These are phyloP conservation scores for Chiridota heheva DNA, from an alignment of 35 echinoderm and acorn worm genomes.

Conservation along the genomic window DNA sequence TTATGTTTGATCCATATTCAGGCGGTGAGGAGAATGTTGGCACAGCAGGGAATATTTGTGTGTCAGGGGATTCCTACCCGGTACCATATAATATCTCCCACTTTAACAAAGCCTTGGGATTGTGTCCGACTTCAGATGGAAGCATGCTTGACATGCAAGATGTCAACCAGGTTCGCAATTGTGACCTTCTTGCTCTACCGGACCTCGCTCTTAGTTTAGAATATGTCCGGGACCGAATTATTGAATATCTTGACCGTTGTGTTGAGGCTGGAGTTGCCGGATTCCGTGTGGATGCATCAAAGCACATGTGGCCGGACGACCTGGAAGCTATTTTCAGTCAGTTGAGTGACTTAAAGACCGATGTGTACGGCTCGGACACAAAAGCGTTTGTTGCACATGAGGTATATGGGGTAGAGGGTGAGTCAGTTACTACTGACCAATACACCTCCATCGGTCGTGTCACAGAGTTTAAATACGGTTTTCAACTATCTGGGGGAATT, in stretches of 20 bases:
- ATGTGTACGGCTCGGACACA: slow-evolving; percentile 27
- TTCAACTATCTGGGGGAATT: slow-evolving; percentile 6
- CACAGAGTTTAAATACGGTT: slow-evolving; percentile 85
- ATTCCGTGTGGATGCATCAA: slow-evolving; percentile 62
- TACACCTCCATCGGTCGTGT: slow-evolving; percentile 63
- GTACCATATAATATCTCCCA: slow-evolving; percentile 16
- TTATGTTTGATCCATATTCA: slow-evolving; percentile 3
- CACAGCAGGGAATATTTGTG: neutral
- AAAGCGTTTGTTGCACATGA: slow-evolving; percentile 74
- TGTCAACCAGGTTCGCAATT: slow-evolving; percentile 51
- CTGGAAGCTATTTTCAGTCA: slow-evolving; percentile 48
- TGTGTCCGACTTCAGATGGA: slow-evolving; percentile 8
- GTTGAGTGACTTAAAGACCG: slow-evolving; percentile 61
- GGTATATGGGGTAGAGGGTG: slow-evolving; percentile 78
- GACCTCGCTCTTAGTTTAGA: slow-evolving; percentile 49
- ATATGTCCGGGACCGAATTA: slow-evolving; percentile 27
- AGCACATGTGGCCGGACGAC: slow-evolving; percentile 88
- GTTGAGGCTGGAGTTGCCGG: slow-evolving; percentile 59
- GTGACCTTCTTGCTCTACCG: slow-evolving; percentile 40
- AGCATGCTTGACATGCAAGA: neutral
- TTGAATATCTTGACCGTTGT: slow-evolving; percentile 48
- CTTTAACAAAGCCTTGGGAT: slow-evolving; percentile 1
- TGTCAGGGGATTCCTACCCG: too few relatives aligned
- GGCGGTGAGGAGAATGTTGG: neutral
- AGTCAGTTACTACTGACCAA: slow-evolving; percentile 53